phyloP scores from a whole-genome alignment of 2,113 vertebrate genomes.

The Arenaria interpres region DNA sequence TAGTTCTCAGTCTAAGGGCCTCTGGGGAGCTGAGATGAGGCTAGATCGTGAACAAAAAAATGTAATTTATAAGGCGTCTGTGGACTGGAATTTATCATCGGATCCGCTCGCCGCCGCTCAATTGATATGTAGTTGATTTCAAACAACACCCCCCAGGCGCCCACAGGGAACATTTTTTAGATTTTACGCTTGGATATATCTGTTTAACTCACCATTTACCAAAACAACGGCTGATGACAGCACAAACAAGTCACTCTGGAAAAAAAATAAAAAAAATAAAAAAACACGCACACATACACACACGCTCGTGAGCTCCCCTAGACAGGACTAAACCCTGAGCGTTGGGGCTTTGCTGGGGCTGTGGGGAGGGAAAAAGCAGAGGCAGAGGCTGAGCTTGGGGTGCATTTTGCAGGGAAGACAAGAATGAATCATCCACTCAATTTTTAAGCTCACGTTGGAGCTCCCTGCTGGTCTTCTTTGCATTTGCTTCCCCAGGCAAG shows the following conservation, averaged over 20 bases:
- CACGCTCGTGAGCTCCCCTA: fast-evolving
- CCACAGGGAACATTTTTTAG: constrained; percentile 97
- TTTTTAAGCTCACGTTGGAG: neutral
- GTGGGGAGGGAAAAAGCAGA: neutral
- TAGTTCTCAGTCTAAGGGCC: constrained; percentile 85
- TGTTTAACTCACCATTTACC: constrained; percentile 99
- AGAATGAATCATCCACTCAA: neutral
- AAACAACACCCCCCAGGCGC: constrained; percentile 90
- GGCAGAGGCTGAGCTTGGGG: neutral
- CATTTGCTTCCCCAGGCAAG: fast-evolving
- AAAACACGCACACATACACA: neutral
- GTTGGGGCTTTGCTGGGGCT: constrained; percentile 45
- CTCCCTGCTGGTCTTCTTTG: neutral
- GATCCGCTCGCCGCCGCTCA: constrained; percentile 87
- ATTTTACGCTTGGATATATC: constrained; percentile 99
- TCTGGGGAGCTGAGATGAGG: constrained; percentile 88
- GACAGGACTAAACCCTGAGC: neutral
- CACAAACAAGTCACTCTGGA: constrained; percentile 83
- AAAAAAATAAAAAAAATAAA: constrained; percentile 33
- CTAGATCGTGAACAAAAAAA: constrained; percentile 86
- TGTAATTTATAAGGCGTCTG: constrained; percentile 93
- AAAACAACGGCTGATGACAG: constrained; percentile 91
- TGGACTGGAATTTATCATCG: constrained; percentile 91
- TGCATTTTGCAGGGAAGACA: neutral
- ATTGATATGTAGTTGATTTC: constrained; percentile 99